A percentile compares a stretch with the other conserved stretches of the same genome.
These are phyloP conservation scores for Diprion similis DNA, from an alignment of 1,140 invertebrate genomes.

Conservation along the genomic window DNA sequence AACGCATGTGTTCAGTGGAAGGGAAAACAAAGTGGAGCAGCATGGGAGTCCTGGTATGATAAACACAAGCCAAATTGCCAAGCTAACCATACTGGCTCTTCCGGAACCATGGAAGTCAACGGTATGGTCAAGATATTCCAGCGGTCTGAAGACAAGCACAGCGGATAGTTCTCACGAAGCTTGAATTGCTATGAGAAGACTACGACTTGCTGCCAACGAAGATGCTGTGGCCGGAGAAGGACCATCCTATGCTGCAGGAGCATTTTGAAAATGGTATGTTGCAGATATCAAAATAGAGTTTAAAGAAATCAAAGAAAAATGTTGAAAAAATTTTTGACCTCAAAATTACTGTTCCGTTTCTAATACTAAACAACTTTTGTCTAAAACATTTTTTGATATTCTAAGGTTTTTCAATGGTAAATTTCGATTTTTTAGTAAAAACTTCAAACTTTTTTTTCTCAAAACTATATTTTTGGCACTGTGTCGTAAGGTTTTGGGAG, in stretches of 20 bases:
- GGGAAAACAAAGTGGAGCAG: slow-evolving; percentile 9
- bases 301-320: neutral
- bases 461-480: neutral
- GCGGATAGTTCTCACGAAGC: neutral
- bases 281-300: neutral
- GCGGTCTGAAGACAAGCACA: neutral
- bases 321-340: neutral
- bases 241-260: neutral
- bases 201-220: neutral
- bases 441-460: neutral
- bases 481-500: too few relatives aligned
- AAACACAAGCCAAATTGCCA: neutral
- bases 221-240: neutral
- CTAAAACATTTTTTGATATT: neutral
- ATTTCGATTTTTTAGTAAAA: neutral
- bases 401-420: neutral
- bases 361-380: neutral
- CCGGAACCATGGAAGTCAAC: slow-evolving; percentile 1
- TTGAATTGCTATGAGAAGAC: neutral
- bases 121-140: slow-evolving; percentile 3
- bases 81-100: neutral
- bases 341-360: neutral
- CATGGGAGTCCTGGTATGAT: neutral
- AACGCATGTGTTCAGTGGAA: neutral
- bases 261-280: neutral